A percentile compares a stretch with the other conserved stretches of the same genome.
These are phyloP conservation scores for Micromesistius poutassou DNA, from an alignment of 2,797 vertebrate species.

Conservation along the genomic window DNA sequence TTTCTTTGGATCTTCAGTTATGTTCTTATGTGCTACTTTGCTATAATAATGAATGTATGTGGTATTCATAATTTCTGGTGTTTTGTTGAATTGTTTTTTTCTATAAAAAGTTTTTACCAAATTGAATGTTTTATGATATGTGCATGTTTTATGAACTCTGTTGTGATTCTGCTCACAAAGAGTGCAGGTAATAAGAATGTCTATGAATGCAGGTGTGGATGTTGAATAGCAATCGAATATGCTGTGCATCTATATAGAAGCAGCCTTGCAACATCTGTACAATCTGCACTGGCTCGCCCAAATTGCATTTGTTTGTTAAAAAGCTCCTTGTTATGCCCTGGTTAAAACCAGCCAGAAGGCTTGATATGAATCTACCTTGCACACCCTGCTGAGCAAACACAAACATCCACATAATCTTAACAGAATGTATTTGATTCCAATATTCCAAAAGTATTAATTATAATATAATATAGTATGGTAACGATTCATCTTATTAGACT, in stretches of 20 bases:
- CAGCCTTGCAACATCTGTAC: conserved; percentile 2
- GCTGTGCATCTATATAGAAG: neutral
- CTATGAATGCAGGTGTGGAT: neutral
- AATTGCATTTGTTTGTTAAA: conserved; percentile 37
- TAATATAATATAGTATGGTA: too few species aligned
- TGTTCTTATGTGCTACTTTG: neutral
- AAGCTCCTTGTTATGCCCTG: neutral
- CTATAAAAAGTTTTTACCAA: neutral
- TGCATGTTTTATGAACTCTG: neutral
- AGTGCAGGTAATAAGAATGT: neutral
- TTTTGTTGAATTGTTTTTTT: neutral
- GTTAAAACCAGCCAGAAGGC: conserved; percentile 32
- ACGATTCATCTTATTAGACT: too few species aligned
- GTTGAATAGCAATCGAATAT: neutral
- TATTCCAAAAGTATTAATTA: too few species aligned
- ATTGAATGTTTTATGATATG: neutral
- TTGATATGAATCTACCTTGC: conserved; percentile 32
- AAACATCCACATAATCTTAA: too few species aligned
- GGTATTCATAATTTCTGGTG: neutral
- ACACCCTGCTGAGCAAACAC: neutral
- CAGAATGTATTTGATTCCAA: too few species aligned
- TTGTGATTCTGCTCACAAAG: neutral
- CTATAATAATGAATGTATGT: neutral
- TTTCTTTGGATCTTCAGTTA: neutral
- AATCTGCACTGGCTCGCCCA: conserved; percentile 3